Evolutionary conservation across 2,113 vertebrate species (phyloP).

Genomic region (Nanorana parkeri): DNA sequence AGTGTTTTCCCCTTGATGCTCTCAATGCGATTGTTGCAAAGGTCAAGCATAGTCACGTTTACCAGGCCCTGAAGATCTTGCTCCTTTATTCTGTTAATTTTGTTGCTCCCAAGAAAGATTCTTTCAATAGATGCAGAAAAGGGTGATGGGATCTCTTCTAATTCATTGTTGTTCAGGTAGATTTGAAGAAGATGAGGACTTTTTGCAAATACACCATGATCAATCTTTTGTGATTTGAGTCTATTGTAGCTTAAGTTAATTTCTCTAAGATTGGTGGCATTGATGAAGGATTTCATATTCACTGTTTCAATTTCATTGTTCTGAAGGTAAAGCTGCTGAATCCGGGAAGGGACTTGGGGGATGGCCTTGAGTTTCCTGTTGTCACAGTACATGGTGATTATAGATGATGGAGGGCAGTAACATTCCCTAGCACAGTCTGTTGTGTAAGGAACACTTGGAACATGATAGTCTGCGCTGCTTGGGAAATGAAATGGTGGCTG

Average conservation of each 20-base stretch:
- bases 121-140: constrained; percentile 78
- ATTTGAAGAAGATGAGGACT: constrained; percentile 74
- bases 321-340: constrained; percentile 80
- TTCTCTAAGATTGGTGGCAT: constrained; percentile 76
- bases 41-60: constrained; percentile 80
- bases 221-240: constrained; percentile 75
- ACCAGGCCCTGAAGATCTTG: constrained; percentile 67
- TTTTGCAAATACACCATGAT: constrained; percentile 73
- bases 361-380: constrained; percentile 75
- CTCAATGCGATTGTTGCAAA: constrained; percentile 74
- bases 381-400: constrained; percentile 80
- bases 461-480: constrained; percentile 61
- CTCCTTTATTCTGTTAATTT: constrained; percentile 70
- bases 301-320: constrained; percentile 79
- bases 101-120: constrained; percentile 77
- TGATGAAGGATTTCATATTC: constrained; percentile 71
- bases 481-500: constrained; percentile 66
- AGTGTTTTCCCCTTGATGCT: constrained; percentile 72
- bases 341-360: constrained; percentile 74
- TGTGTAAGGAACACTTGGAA: constrained; percentile 57
- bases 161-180: constrained; percentile 76
- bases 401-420: constrained; percentile 76
- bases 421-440: constrained; percentile 76
- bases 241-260: constrained; percentile 82
- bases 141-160: constrained; percentile 77